Evolutionary conservation across 2,888 invertebrate species (phyloP), one percentile per base, ranked within the genome.

Genomic region (Slavum lentiscoides): DNA sequence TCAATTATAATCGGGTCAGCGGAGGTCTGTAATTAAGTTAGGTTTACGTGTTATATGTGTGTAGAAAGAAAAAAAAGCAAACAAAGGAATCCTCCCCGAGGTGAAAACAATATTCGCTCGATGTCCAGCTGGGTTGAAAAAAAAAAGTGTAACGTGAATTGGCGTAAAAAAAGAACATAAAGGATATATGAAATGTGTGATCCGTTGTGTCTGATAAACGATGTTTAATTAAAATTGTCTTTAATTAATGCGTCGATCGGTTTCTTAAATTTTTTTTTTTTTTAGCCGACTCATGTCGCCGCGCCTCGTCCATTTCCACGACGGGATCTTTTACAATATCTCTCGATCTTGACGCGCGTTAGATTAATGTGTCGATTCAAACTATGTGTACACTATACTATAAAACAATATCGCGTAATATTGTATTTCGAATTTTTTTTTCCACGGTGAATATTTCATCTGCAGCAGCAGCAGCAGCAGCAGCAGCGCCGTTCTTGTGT

Each of bases 171-270:
- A n/a, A n/a, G n/a, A 43, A 59, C 43, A 76, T 76, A 76, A 68
- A 76, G 67, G 67, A 68, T 76, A 68, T 1, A 30, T 30, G 4
- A 30, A 30, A 59, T 59, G 59, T 58, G 30, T 59, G 80, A 80
- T 80, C 62, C 58, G 69, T 43, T 66, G 70, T 70, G 37, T 37
- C 62, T 58, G 80, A 80, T 80, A 80, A 80, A 80, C 80, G 80
- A 70, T 80, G 64, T 80, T 72, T 80, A 80, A 72, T 80, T 80
- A 80, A 80, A 80, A 80, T 80, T 72, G 70, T 72, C 80, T 80
- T 72, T 80, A 77, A 70, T 70, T 77, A 80, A 80, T 30, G 80
- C 30, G 30, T 76, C 49, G 64, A 72, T 72, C 23, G 55, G 70
- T 70, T 70, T 80, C 55, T 70, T 68, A 55, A 68, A 13, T 21